Base-by-base conservation (phyloP, 2,113 vertebrate species). In the Rhinolophus sinicus region DNA sequence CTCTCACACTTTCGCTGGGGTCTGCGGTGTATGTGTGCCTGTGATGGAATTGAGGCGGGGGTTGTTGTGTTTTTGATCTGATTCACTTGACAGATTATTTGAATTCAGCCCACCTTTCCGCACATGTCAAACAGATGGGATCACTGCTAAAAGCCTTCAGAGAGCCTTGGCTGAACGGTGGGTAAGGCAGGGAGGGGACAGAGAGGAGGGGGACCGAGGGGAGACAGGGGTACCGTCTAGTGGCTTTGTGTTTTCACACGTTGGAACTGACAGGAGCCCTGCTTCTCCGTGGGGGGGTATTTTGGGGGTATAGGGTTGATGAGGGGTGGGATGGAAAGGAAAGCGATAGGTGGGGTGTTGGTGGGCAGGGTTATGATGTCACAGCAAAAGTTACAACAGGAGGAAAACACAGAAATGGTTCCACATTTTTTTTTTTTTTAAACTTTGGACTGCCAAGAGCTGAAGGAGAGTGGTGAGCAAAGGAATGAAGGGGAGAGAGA, bases 381-480 rank as follows among this genome's bases (percentile, higher is more conserved):
- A 95, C 97, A 97, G 95, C 95, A 75, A 76, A 96, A 98, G 95
- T 97, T 98, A 96, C 97, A 97, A 93, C 58, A 94, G 95, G 89
- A 98, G 97, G 95, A 98, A 98, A 97, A 98, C 97, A 96, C 40
- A 83, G 91, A 96, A 97, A 98, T 75, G 75, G 97, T 98, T 98
- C 97, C 97, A 98, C 97, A 97, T 98, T 98, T 54, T 98, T 97
- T 98, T 97, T 98, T 96, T 98, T 98, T 98, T 97, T 96, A 94
- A 98, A 98, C 90, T 97, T 97, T 65, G 92, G 95, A 95, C 96
- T 97, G 98, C 98, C 98, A 97, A 97, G 97, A 97, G 94, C 97
- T 97, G 97, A 98, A 98, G 97, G 97, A 98, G 97, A 97, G 97
- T 97, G 98, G 97, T 96, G 96, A 98, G 98, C 69, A 33, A 72